phyloP scores from a whole-genome alignment of 2,888 invertebrate species.

The Allygus modestus region DNA sequence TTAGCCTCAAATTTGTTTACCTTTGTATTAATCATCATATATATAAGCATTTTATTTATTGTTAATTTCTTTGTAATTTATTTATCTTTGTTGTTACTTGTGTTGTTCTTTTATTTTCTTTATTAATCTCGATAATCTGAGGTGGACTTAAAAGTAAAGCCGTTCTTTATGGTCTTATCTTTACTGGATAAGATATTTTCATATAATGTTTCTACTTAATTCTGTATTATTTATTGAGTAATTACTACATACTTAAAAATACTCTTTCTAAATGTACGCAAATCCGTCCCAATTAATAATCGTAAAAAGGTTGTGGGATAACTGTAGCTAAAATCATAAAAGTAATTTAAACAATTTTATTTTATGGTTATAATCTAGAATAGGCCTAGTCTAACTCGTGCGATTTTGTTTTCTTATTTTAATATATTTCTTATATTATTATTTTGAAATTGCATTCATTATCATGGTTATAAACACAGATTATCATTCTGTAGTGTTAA shows the following conservation, averaged over 20 bases:
- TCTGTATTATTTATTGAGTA: conserved; percentile 6
- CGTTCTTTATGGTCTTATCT: background rate
- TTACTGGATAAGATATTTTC: background rate
- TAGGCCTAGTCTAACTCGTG: conserved; percentile 15
- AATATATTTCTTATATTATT: background rate
- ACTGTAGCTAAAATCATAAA: conserved; percentile 31
- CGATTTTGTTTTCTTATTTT: conserved; percentile 10
- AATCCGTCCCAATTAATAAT: conserved; percentile 46
- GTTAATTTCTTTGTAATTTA: conserved; percentile 49
- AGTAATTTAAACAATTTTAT: conserved; percentile 23
- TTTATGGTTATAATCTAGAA: conserved; percentile 41
- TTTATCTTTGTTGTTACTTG: conserved; percentile 30
- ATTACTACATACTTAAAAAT: conserved; percentile 39
- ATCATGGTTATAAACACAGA: background rate
- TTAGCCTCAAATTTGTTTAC: conserved; percentile 1
- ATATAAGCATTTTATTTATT: conserved; percentile 52
- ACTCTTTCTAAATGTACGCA: conserved; percentile 17
- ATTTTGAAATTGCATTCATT: background rate
- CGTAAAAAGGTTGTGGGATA: conserved; percentile 27
- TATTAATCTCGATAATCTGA: background rate
- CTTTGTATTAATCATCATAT: conserved; percentile 41
- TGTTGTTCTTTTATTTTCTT: conserved; percentile 33
- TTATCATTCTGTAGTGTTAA: background rate
- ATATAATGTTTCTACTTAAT: background rate
- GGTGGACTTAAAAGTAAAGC: background rate